Evolutionary conservation across 2,888 invertebrate genomes (phyloP), one percentile per base, ranked within the genome.

Genomic region (Conistra vaccinii): DNA sequence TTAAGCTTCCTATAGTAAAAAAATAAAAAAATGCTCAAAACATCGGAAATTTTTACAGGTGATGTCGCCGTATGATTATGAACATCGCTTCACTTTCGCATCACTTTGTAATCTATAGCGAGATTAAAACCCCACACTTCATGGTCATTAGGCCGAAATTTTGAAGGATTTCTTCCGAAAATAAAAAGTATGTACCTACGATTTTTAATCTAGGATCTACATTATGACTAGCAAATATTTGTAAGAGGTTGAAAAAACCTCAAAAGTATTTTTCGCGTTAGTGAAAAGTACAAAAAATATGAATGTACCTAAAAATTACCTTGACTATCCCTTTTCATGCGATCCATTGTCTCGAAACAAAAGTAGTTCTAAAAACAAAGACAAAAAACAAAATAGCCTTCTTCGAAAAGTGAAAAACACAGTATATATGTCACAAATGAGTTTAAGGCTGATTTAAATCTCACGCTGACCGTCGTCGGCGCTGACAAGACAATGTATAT

Each of bases 241-340:
- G 3, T 5, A 61, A 61, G 35, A n/a, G 7, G 14, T 35, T 60
- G 12, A 61, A 55, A 55, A 55, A 55, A 26, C 26, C 2, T 55
- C 26, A 7, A 39, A 5, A 10, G n/a, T n/a, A 39, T 20, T 39
- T 61, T 26, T 10, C 9, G 3, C 60, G 35, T 35, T 35, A 32
- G 12, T 10, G 35, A 62, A 26, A 42, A 26, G 12, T 20, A 35
- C n/a, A 23, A 70, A 51, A 53, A 67, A n/a, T 39, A 70, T 2
- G 2, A 39, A 68, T 20, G 29, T 55, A 57, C 20, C 45, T 45
- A 20, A 58, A 42, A 58, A 88, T 87, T 75, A 93, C 93, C 93
- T 35, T 80, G 70, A 48, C 91, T 92, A 1, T 82, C 60, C 39
- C 68, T 85, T 63, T 88, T 88, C 5, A 72, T 32, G 3, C 12